Evolutionary conservation across 1,140 invertebrate genomes (phyloP), one percentile per base, ranked within the genome.

Genomic region (Lethocerus indicus): DNA sequence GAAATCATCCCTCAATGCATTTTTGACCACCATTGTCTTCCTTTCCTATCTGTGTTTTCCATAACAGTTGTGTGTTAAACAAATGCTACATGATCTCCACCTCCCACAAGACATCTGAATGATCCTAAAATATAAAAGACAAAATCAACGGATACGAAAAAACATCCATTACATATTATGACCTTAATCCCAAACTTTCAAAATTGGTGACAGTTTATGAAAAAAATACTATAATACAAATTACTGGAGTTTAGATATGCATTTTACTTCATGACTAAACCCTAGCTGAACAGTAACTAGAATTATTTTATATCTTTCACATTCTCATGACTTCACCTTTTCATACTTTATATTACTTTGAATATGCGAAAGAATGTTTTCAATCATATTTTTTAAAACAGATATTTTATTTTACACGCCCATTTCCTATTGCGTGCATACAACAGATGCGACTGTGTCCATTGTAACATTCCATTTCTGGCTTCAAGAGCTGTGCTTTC

Each of bases 51-150:
- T 0, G 87, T 86, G 60, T 88, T 93, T 62, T 94, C 90, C 24
- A 76, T 74, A 0, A 94, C 86, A 1, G 91, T 91, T 1, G 87
- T 87, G 63, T 90, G 86, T 54, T 91, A 86, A 1, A 93, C 83
- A 65, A 96, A 96, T 0, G 93, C 91, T 14, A 96, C 88, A 63
- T 97, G 78, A 2, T 90, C 92, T 14, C 88, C 88, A 13, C 88
- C 89, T 67, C 96, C 93, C 1, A 94, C 86, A 28, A 98, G 71
- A 64, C 92, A 96, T 41, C 89, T 71, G 52, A 96, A 81, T 0
- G 91, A 88, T 44, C 92, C 69, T 68, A 49, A n/a, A 55, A 43
- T 14, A 14, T 39, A 32, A 29, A 47, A 48, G 53, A 42, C n/a
- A 42, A 46, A 14, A 24, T 26, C 49, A 41, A n/a, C n/a, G n/a